Evolutionary conservation across 2,888 invertebrate species (phyloP), one percentile per base, ranked within the genome.

Genomic region (Mimumesa dahlbomi): DNA sequence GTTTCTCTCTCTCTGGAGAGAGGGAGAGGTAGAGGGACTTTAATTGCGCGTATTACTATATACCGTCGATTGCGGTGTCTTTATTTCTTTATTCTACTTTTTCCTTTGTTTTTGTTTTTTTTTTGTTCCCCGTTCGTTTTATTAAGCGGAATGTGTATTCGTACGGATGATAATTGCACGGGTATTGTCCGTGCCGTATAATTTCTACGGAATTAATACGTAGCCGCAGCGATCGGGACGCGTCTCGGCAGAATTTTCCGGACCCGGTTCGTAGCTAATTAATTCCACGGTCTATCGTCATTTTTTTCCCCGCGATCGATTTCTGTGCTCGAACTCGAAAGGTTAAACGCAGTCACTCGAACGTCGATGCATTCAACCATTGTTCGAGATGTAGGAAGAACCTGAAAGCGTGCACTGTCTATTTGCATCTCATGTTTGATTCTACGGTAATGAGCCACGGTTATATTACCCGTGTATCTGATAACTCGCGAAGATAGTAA

Each of bases 321-420:
- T 2, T 34, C 4, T n/a, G n/a, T 4, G n/a, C 1, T 34, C 1
- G 21, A 45, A 45, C 21, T 45, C n/a, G 22, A 45, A 45, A 45
- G 57, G 56, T 57, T 46, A 40, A 34, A 22, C 11, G 3, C 22
- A 2, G n/a, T 7, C 18, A 1, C 48, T 19, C 21, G 31, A 11
- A 2, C 9, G 6, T 9, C 13, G 9, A 4, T n/a, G 19, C 11
- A n/a, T 6, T 34, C 36, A 1, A 9, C 57, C 14, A 52, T 68
- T 68, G 67, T 66, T 5, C 21, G 18, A 5, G 0, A 13, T 0
- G 19, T 6, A 18, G n/a, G 46, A 66, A 52, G 43, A 7, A 7
- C 29, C 14, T 22, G 14, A 18, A 42, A 9, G 16, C 13, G n/a
- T n/a, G 11, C 19, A n/a, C 34, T 9, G 6, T 13, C 16, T 0